Base-by-base conservation (phyloP, 2,888 invertebrate species). In the Melolontha melolontha region DNA sequence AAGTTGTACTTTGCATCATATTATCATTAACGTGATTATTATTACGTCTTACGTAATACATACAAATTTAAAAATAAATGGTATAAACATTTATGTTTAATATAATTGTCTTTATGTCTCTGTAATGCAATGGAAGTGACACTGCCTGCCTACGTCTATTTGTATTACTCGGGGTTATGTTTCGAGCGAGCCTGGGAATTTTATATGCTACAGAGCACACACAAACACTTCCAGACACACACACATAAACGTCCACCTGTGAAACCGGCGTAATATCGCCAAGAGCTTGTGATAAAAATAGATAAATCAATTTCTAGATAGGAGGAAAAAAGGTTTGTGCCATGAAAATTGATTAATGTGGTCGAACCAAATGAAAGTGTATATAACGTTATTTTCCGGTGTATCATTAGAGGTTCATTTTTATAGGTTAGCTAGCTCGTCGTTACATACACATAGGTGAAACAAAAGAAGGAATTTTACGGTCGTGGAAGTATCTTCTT, bases 301-400 rank as follows among this genome's bases (percentile, higher is more conserved):
- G 55, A 55, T 41, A 55, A 55, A 55, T 55, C 42, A 41, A 55
- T 55, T 55, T 55, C 39, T 55, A 40, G 41, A 41, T 55, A 40
- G 55, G 8, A 54, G 39, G 17, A 41, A 41, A 22, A 22, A 55
- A 34, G 17, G 41, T 40, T 55, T 17, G 6, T n/a, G 41, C 11
- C 22, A 49, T 49, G 22, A 49, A 49, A 49, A 49, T 17, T 49
- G 49, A 17, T 49, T 49, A 49, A 17, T 49, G 49, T 49, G 17
- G 17, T 49, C 22, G 22, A 44, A 49, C 17, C 22, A 49, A 49
- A 49, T 49, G 22, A 17, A 16, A 49, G 49, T 17, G n/a, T 17
- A n/a, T 17, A 22, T 34, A 34, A 34, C 8, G 34, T 10, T 34
- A 34, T 34, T 8, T 8, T 17, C 14, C 47, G 17, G 14, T 10